Evolutionary conservation across 2,888 invertebrate species (phyloP), one percentile per base, ranked within the genome.

Genomic region (Osmoderma eremita): DNA sequence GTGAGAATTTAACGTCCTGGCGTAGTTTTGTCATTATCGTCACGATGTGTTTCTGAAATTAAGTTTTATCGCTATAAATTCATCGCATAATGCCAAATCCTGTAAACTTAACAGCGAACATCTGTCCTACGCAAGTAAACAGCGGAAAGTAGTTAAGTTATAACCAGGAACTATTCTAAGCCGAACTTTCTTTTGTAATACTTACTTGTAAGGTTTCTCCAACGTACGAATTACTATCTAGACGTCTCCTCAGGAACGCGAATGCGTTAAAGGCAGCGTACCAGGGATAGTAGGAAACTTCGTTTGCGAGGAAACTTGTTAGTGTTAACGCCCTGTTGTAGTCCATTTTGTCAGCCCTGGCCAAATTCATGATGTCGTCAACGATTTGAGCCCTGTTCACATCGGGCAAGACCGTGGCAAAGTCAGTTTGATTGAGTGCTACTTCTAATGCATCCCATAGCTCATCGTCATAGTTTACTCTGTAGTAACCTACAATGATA

Each of bases 261-360:
- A 84, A 80, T 0, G 80, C 83, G 39, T 77, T 83, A 50, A 86
- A 84, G 20, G 91, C 91, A 0, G 91, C 84, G 3, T 85, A 84
- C 95, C 94, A 95, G 0, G 95, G 93, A n/a, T 91, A 83, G 74
- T 92, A 93, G 12, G 89, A 86, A 0, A 80, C 85, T 79, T 93
- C 92, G 8, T 85, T 81, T 62, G 83, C 80, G 69, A 96, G 83
- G 83, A 93, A 96, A 1, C 86, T 84, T 0, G 90, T 83, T 20
- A 92, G 84, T 13, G 86, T 83, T 48, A 95, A 84, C 0, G 91
- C 88, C n/a, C 85, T 80, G 0, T 80, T 78, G 76, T 92, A 92
- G 0, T 79, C 75, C 69, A 91, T 81, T 18, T 86, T 74, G 1
- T 87, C 87, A n/a, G 88, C 86, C 53, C 90, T 86, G n/a, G 92